Conservation (phyloP, 2,797 vertebrate species). For the Fistularia commersonii region DNA sequence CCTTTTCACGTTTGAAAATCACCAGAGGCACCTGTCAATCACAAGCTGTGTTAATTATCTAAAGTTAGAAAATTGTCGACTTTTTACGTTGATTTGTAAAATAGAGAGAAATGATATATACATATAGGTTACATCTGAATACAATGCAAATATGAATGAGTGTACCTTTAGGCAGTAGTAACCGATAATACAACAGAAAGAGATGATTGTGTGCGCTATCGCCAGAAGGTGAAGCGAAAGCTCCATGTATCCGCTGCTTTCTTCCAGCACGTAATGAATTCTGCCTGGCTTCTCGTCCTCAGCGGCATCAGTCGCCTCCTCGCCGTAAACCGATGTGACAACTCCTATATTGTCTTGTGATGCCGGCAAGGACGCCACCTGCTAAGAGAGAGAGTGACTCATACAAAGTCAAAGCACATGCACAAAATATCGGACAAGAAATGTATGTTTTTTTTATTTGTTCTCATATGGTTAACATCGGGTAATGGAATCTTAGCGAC, state of each 20-base stretch:
- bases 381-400: background rate
- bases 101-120: too few relatives aligned
- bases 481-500: too few relatives aligned
- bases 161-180: conserved; percentile 92
- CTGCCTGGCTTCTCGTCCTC: conserved; percentile 38
- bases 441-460: too few relatives aligned
- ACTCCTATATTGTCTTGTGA: conserved; percentile 66
- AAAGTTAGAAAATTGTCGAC: too few relatives aligned
- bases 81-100: too few relatives aligned
- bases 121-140: too few relatives aligned
- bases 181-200: conserved; percentile 94
- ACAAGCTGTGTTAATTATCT: conserved; percentile 4
- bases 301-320: conserved; percentile 16
- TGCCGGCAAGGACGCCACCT: conserved; percentile 81
- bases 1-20: conserved; percentile 95
- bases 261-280: conserved; percentile 84
- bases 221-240: conserved; percentile 80
- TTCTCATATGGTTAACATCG: too few relatives aligned
- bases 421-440: background rate
- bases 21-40: conserved; percentile 84
- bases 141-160: background rate
- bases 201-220: conserved; percentile 87
- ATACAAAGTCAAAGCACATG: background rate
- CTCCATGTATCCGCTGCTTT: conserved; percentile 81
- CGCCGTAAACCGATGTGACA: conserved; percentile 5